phyloP scores from a whole-genome alignment of 2,797 vertebrate species.

The Galaxias olidus region DNA sequence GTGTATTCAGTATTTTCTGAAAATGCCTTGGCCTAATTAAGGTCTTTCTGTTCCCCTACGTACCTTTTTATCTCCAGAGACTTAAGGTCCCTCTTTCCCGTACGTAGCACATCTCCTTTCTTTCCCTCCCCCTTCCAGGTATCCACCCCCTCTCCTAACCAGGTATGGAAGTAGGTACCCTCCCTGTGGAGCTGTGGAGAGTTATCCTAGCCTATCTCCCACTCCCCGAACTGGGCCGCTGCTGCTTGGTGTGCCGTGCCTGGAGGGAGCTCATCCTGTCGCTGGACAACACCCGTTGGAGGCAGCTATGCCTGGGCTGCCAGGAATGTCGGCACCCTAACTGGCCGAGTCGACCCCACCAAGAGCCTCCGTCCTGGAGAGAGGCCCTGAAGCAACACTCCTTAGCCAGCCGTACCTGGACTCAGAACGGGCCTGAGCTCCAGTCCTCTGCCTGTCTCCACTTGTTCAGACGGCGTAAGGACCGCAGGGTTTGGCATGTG shows the following conservation, averaged over 20 bases:
- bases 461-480: conserved; percentile 82
- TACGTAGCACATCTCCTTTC: neutral
- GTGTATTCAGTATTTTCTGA: no score
- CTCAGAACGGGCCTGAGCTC: conserved; percentile 77
- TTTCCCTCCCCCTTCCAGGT: neutral
- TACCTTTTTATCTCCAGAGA: neutral
- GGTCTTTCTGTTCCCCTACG: neutral
- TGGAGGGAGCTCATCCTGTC: conserved; percentile 88
- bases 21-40: no score
- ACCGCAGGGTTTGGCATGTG: conserved; percentile 78
- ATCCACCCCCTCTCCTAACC: conserved; percentile 17
- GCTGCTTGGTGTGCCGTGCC: conserved; percentile 86
- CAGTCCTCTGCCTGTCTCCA: conserved; percentile 85
- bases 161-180: conserved; percentile 29
- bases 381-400: conserved; percentile 86
- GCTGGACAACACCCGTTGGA: conserved; percentile 89
- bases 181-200: conserved; percentile 86
- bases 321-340: conserved; percentile 85
- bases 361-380: conserved; percentile 84
- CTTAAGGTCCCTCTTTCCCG: neutral
- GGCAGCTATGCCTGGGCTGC: conserved; percentile 84
- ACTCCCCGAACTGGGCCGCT: conserved; percentile 85
- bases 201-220: conserved; percentile 84
- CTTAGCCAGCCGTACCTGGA: conserved; percentile 84
- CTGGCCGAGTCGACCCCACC: conserved; percentile 83